Percentiles rank a stretch among this genome's conserved stretches.
Conservation (phyloP, 2,888 invertebrate species). For the Smittia aterrima region DNA sequence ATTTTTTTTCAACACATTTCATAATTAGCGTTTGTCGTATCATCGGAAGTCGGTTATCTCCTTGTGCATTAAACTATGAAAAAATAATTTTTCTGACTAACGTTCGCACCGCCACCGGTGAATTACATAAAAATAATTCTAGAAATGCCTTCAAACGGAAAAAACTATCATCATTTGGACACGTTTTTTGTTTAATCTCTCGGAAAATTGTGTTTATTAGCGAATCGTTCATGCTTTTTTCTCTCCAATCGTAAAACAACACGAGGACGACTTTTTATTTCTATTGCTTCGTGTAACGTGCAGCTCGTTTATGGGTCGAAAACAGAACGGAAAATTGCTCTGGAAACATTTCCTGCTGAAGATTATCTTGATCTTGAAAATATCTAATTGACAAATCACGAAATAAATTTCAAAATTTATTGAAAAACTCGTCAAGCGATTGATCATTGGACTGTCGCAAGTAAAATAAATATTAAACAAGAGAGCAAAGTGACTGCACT, state of each 20-base stretch:
- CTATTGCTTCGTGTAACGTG: not conserved
- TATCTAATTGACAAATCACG: too few species aligned
- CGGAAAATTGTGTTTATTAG: slow-evolving; percentile 41
- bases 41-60: slow-evolving; percentile 40
- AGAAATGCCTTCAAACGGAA: not conserved
- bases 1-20: slow-evolving; percentile 11
- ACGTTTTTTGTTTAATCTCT: slow-evolving; percentile 27
- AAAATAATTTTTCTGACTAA: slow-evolving; percentile 11
- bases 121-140: slow-evolving; percentile 1
- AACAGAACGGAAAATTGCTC: too few species aligned
- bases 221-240: slow-evolving; percentile 25
- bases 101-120: not conserved
- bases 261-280: not conserved
- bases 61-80: slow-evolving; percentile 41
- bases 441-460: slow-evolving; percentile 18
- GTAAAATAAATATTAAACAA: not conserved
- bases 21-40: slow-evolving; percentile 37
- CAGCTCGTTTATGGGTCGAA: too few species aligned
- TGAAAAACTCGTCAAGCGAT: not conserved
- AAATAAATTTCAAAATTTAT: too few species aligned
- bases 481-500: slow-evolving; percentile 5
- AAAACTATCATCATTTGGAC: not conserved
- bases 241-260: not conserved
- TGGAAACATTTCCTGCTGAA: too few species aligned
- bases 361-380: too few species aligned